Evolutionary conservation across 2,888 invertebrate genomes (phyloP), one percentile per base, ranked within the genome.

Genomic region (Labia minor): DNA sequence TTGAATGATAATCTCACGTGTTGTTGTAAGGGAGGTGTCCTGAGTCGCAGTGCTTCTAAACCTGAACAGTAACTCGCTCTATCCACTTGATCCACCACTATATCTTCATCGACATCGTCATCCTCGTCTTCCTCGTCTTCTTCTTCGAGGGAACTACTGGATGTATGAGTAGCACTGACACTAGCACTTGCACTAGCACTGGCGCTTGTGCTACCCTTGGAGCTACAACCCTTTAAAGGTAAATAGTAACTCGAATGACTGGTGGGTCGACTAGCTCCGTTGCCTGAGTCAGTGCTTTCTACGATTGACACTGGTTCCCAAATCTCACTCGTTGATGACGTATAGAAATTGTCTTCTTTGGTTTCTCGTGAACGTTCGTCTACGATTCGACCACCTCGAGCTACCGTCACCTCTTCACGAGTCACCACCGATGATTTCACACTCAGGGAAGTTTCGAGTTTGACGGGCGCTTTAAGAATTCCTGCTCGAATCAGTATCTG

Each of bases 361-460:
- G 85, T 86, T 76, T 88, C 87, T 65, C 85, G 81, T 68, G 83
- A 83, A 4, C 86, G 77, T 74, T 87, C 87, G 75, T 88, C 87
- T n/a, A 88, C 82, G 67, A 88, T 80, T 72, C 81, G 81, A 1
- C 87, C 87, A 68, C 83, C 85, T 21, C 84, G 80, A 1, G 85
- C 83, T 21, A 88, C 86, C 0, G 85, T 85, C 70, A 88, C 85
- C 74, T 87, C 86, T 74, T 88, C 87, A 70, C 85, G 85, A 68
- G 86, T 87, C 61, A 86, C 84, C 63, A 86, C 82, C 64, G 86
- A 85, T 19, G 86, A 86, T 74, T 86, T 87, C 1, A 87, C 87
- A 72, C 85, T 86, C 70, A 88, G 76, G 65, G 86, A 85, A 61
- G 87, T 87, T 76, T 88, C 87, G 71, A 88, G 77, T 71, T 86